Evolutionary conservation across 2,888 invertebrate genomes (phyloP).

Genomic region (Eupithecia inturbata): DNA sequence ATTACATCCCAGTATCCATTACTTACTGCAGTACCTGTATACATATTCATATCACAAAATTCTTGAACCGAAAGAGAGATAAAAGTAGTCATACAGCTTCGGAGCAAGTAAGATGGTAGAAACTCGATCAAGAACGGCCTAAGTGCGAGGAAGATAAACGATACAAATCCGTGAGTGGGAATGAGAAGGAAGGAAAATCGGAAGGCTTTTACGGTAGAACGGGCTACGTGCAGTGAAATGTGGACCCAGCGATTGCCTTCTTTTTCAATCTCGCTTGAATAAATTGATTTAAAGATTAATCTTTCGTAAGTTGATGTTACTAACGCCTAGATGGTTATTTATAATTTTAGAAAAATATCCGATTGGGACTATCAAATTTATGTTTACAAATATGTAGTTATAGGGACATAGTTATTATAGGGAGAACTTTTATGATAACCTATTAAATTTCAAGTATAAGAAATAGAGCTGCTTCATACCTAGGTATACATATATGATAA

Average conservation of each 20-base stretch:
- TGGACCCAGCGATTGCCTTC: constrained; percentile 72
- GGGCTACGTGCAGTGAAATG: constrained; percentile 81
- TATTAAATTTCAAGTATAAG: not conserved
- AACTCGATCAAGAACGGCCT: constrained; percentile 78
- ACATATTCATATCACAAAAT: constrained; percentile 81
- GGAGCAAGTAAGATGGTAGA: constrained; percentile 82
- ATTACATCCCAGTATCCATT: constrained; percentile 71
- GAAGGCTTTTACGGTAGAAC: constrained; percentile 84
- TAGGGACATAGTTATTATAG: not conserved
- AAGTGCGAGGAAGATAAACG: constrained; percentile 61
- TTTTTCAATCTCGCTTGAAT: constrained; percentile 81
- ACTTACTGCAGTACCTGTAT: constrained; percentile 75
- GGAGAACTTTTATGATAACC: not conserved
- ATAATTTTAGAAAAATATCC: constrained; percentile 52
- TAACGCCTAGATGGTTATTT: constrained; percentile 61
- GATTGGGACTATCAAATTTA: constrained; percentile 51
- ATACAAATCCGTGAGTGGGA: constrained; percentile 50
- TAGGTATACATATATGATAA: not conserved
- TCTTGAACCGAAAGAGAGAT: constrained; percentile 76
- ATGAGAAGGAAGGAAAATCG: constrained; percentile 69
- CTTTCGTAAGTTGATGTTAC: constrained; percentile 71
- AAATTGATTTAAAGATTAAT: constrained; percentile 83
- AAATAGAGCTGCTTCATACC: not conserved
- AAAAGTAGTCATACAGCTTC: constrained; percentile 81
- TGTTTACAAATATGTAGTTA: constrained; percentile 45